Evolutionary conservation across 2,888 invertebrate genomes (phyloP).

Genomic region (Thymelicus acteon): DNA sequence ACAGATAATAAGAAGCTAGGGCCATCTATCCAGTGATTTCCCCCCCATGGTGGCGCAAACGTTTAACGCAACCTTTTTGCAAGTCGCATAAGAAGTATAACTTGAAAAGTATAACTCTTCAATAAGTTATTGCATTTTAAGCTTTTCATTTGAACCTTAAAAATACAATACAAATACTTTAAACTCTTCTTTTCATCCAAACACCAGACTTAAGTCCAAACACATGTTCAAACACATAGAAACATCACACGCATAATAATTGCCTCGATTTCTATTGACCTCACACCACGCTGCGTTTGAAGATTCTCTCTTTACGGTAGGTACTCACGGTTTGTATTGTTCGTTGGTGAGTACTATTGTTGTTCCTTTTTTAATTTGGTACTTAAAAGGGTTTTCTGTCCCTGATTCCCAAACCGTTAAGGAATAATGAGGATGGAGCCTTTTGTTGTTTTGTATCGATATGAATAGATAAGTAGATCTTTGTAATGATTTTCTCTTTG

Average conservation of each 20-base stretch:
- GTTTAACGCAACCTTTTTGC: too few species aligned
- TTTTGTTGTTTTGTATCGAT: not conserved
- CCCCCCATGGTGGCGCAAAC: too few species aligned
- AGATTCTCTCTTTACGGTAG: conserved; percentile 20
- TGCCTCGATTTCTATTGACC: conserved; percentile 35
- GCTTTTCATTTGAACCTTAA: too few species aligned
- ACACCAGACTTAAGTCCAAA: not conserved
- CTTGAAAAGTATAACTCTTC: too few species aligned
- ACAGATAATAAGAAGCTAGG: too few species aligned
- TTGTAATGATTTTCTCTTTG: not conserved
- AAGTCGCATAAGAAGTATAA: too few species aligned
- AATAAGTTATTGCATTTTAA: too few species aligned
- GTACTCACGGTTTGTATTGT: not conserved
- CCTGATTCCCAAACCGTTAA: not conserved
- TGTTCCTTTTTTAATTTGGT: conserved; percentile 11
- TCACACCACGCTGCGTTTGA: conserved; percentile 16
- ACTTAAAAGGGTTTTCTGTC: conserved; percentile 1
- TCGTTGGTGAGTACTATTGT: not conserved
- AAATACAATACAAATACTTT: too few species aligned
- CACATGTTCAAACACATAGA: conserved; percentile 25
- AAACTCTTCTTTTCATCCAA: conserved; percentile 21
- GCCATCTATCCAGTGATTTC: too few species aligned
- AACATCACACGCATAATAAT: conserved; percentile 31
- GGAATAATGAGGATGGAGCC: not conserved
- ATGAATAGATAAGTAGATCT: not conserved